Base-by-base conservation (phyloP, 2,888 invertebrate species). In the Temnothorax ravouxi region DNA sequence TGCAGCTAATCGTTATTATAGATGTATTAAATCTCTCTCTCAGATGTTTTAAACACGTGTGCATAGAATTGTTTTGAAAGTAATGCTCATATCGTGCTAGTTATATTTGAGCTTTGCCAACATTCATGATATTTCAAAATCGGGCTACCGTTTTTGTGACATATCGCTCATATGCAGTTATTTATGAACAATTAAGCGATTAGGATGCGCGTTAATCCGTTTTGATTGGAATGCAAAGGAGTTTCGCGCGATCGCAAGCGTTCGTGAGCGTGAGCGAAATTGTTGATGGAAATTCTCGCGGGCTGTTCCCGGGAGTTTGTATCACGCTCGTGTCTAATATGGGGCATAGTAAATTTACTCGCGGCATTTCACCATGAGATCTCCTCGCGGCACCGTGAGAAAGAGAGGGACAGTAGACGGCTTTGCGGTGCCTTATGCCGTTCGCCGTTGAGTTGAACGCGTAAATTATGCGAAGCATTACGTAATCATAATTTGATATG, bases 391-490 rank as follows among this genome's bases (percentile, higher is more conserved):
- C 38, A 11, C 13, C 21, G 34, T 6, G 38, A 18, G 56, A 41
- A 15, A 18, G 38, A 41, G 52, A 13, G 9, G 25, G 15, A 34
- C 0, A 2, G 47, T 34, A 44, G 41, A 47, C 25, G 6, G 5
- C 9, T 29, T 34, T 34, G n/a, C 21, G 29, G 15, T 8, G 50
- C 18, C 38, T 72, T 18, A 56, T 11, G 50, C 25, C 34, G 1
- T 75, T 75, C 34, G 44, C 3, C 64, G 18, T 50, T 34, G 11
- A 76, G 75, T 2, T 21, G 25, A 76, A n/a, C 52, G 18, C 64
- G 52, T 64, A 64, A 64, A 76, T 76, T 76, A 76, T 64, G 76
- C 76, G 25, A 25, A 38, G 38, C 41, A 13, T 77, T 54, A 77
- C 52, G 13, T 67, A 77, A 77, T 54, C 18, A 77, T 67, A 77